A percentile compares a stretch with the other conserved stretches of the same genome.
Evolutionary conservation across 2,113 vertebrate genomes (phyloP).

Genomic region (Stictonetta naevosa): DNA sequence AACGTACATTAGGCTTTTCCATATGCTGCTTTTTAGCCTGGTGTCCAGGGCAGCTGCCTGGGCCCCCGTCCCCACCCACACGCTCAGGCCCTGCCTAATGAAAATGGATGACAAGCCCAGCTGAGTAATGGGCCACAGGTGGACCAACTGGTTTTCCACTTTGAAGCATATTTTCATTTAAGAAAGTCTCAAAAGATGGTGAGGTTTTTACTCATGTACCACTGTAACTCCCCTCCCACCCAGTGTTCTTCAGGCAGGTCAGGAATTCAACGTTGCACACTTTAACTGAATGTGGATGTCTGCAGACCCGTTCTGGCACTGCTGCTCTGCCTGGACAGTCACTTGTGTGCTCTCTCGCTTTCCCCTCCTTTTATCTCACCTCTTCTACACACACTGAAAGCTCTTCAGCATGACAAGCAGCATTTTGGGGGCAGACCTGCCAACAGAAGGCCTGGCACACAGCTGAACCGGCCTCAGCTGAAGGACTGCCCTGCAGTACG

Average conservation of each 20-base stretch:
- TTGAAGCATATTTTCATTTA: conserved; percentile 40
- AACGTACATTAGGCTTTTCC: conserved; percentile 74
- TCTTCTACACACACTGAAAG: not conserved
- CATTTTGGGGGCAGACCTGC: not conserved
- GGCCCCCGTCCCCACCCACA: conserved; percentile 48
- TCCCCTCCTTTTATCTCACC: not conserved
- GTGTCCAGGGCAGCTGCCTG: conserved; percentile 70
- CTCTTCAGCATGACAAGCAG: not conserved
- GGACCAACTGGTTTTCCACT: conserved; percentile 33
- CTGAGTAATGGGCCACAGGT: conserved; percentile 79
- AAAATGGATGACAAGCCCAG: conserved; percentile 54
- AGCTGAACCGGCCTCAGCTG: not conserved
- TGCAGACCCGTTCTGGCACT: not conserved
- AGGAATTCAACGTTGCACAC: not conserved
- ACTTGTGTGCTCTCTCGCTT: not conserved
- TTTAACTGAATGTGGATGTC: not conserved
- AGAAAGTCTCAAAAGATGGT: not conserved
- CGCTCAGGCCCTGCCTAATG: conserved; percentile 54
- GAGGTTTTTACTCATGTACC: not conserved
- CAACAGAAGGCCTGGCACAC: not conserved
- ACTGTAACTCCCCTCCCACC: not conserved
- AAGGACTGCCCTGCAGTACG: not conserved
- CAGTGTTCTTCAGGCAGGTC: not conserved
- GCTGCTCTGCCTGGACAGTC: not conserved
- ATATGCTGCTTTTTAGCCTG: conserved; percentile 71